Evolutionary conservation across 2,113 vertebrate genomes (phyloP).

Genomic region (Gambusia affinis): DNA sequence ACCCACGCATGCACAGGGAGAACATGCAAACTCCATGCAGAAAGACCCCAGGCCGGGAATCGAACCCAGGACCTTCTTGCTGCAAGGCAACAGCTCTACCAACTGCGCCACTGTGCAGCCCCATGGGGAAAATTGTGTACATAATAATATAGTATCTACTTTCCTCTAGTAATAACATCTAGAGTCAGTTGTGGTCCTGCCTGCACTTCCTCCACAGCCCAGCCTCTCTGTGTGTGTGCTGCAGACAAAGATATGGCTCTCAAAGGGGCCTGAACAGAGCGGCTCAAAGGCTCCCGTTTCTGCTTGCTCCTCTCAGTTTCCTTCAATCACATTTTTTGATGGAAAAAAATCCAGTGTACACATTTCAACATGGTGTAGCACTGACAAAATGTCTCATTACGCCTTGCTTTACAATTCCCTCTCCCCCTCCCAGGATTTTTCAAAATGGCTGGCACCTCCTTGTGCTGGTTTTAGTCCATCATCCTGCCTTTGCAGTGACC

Average conservation of each 20-base stretch:
- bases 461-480: slow-evolving; percentile 58
- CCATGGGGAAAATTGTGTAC: slow-evolving; percentile 5
- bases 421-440: slow-evolving; percentile 49
- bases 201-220: slow-evolving; percentile 44
- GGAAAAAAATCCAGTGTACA: slow-evolving; percentile 45
- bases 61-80: no score
- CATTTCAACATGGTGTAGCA: slow-evolving; percentile 60
- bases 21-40: no score
- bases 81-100: no score
- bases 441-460: slow-evolving; percentile 67
- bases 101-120: no score
- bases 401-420: slow-evolving; percentile 47
- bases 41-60: no score
- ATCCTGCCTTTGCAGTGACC: slow-evolving; percentile 71
- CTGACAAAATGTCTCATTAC: slow-evolving; percentile 73
- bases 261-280: slow-evolving; percentile 62
- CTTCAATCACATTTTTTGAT: slow-evolving; percentile 58
- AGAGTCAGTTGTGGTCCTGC: slow-evolving; percentile 56
- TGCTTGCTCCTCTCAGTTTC: slow-evolving; percentile 45
- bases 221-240: slow-evolving; percentile 54
- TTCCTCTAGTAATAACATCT: slow-evolving; percentile 17
- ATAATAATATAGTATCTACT: slow-evolving; percentile 28
- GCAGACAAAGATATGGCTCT: slow-evolving; percentile 71
- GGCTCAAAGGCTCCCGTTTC: slow-evolving; percentile 59
- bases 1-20: no score